Evolutionary conservation across 2,888 invertebrate species (phyloP).

Genomic region (Alloscopus bannaensis): DNA sequence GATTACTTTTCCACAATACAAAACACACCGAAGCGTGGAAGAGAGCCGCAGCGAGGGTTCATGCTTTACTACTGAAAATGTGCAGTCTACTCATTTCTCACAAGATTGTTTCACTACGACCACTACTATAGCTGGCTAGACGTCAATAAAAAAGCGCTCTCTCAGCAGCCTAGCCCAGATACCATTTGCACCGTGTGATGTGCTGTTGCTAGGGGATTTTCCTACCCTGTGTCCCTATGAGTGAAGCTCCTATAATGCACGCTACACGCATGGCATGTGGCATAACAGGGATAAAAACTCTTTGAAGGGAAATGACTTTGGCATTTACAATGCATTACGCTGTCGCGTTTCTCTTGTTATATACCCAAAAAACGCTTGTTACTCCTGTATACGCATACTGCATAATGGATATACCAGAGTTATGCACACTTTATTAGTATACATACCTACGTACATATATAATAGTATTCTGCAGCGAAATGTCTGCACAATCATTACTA

Average conservation of each 20-base stretch:
- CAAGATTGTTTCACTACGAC: conserved; percentile 24
- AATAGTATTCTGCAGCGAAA: too few relatives aligned
- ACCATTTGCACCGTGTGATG: conserved; percentile 22
- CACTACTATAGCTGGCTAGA: conserved; percentile 35
- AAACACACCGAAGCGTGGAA: background rate
- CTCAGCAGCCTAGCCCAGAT: too few relatives aligned
- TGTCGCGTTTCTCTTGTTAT: conserved; percentile 18
- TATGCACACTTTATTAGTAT: too few relatives aligned
- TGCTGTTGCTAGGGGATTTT: conserved; percentile 59
- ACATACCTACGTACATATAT: too few relatives aligned
- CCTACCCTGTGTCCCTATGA: conserved; percentile 24
- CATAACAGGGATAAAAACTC: conserved; percentile 36
- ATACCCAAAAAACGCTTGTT: background rate
- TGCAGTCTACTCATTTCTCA: conserved; percentile 22
- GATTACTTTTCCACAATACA: conserved; percentile 3
- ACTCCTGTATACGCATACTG: background rate
- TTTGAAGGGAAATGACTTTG: conserved; percentile 51
- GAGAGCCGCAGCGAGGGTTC: background rate
- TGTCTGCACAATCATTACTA: background rate
- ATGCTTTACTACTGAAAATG: conserved; percentile 6
- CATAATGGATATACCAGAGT: too few relatives aligned
- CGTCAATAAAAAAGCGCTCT: conserved; percentile 27
- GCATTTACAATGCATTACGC: conserved; percentile 30
- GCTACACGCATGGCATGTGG: conserved; percentile 47
- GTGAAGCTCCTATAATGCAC: conserved; percentile 5